Percentiles rank a stretch among this genome's conserved stretches.
Evolutionary conservation across 2,797 vertebrate genomes (phyloP).

Genomic region (Carapus acus): DNA sequence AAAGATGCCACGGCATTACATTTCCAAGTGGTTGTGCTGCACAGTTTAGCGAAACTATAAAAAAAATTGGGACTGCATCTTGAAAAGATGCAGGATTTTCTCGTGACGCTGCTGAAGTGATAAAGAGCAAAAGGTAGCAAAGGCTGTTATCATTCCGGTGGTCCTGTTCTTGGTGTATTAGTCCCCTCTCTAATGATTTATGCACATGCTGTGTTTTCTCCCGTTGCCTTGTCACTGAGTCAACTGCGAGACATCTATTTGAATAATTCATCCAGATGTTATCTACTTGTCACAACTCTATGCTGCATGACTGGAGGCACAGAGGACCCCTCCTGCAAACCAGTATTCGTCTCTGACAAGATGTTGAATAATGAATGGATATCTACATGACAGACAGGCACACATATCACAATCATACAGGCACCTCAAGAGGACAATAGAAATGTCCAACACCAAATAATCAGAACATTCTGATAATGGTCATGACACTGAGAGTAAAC

Average conservation of each 20-base stretch:
- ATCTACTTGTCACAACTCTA: conserved; percentile 69
- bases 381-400: conserved; percentile 56
- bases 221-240: conserved; percentile 51
- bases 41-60: no score
- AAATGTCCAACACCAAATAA: conserved; percentile 29
- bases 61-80: no score
- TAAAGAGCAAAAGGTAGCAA: conserved; percentile 46
- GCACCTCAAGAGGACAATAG: conserved; percentile 39
- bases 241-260: conserved; percentile 56
- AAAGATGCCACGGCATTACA: conserved; percentile 1
- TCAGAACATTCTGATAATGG: conserved; percentile 14
- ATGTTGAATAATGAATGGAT: conserved; percentile 60
- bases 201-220: conserved; percentile 61
- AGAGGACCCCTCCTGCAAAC: conserved; percentile 24
- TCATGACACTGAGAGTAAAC: conserved; percentile 24
- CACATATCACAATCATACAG: conserved; percentile 42
- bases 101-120: conserved; percentile 56
- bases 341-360: conserved; percentile 31
- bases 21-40: conserved; percentile 22
- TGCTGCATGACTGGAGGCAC: conserved; percentile 40
- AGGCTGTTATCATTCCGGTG: conserved; percentile 59
- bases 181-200: conserved; percentile 66
- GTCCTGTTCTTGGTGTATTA: conserved; percentile 54
- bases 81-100: conserved; percentile 55
- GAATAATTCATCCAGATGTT: conserved; percentile 73